A percentile compares a stretch with the other conserved stretches of the same genome.
phyloP scores from a whole-genome alignment of 2,113 vertebrate genomes.

The Xyrauchen texanus region DNA sequence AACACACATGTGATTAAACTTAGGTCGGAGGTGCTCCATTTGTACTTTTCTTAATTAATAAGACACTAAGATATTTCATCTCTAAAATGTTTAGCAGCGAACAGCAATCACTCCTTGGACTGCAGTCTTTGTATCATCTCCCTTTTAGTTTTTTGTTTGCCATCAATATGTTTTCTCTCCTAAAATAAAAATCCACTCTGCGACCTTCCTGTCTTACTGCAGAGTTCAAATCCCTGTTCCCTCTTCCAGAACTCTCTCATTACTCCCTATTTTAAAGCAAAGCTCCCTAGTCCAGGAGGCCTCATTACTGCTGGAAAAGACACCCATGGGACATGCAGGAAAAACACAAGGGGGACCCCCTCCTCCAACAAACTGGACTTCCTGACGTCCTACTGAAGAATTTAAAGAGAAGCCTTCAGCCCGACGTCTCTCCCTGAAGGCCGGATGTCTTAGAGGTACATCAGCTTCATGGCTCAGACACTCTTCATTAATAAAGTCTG shows the following conservation, averaged over 20 bases:
- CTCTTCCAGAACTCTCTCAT: conserved; percentile 76
- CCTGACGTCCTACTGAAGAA: conserved; percentile 67
- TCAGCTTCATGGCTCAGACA: conserved; percentile 68
- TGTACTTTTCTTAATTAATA: conserved; percentile 26
- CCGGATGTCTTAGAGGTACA: conserved; percentile 75
- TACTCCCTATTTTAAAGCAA: conserved; percentile 75
- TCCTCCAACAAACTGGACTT: conserved; percentile 56
- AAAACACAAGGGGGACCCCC: conserved; percentile 70
- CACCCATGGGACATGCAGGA: conserved; percentile 75
- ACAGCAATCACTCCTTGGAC: conserved; percentile 52
- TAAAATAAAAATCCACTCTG: conserved; percentile 75
- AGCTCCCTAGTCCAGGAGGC: conserved; percentile 76
- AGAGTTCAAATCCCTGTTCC: conserved; percentile 72
- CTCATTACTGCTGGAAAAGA: conserved; percentile 81
- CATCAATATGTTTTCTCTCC: conserved; percentile 55
- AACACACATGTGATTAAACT: conserved; percentile 47
- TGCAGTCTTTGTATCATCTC: conserved; percentile 70
- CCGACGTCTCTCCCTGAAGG: conserved; percentile 64
- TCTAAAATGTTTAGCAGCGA: conserved; percentile 55
- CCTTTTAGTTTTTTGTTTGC: conserved; percentile 45
- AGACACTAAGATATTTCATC: conserved; percentile 37
- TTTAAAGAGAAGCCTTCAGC: conserved; percentile 63
- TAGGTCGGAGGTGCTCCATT: conserved; percentile 29
- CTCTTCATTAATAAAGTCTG: conserved; percentile 48
- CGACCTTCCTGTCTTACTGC: conserved; percentile 75